Percentiles rank a stretch among this genome's conserved stretches.
Evolutionary conservation across 2,113 vertebrate genomes (phyloP).

Genomic region (Pipra filicauda): DNA sequence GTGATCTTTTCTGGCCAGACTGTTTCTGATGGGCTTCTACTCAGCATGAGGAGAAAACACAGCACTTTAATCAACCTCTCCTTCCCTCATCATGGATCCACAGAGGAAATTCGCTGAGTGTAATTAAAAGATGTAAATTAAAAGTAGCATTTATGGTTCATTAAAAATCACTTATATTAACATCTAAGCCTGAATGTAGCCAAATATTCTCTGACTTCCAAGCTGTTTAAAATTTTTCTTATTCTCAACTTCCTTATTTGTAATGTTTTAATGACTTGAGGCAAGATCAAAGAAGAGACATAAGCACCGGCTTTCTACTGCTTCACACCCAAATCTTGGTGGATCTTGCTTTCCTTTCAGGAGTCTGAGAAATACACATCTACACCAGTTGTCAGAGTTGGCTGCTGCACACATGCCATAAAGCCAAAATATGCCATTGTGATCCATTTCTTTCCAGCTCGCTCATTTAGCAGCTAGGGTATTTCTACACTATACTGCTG

Average conservation of each 20-base stretch:
- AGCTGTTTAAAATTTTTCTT: neutral
- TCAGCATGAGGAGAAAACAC: neutral
- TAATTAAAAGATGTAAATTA: slow-evolving; percentile 26
- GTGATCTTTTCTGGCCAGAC: neutral
- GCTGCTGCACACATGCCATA: neutral
- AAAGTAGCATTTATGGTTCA: slow-evolving; percentile 9
- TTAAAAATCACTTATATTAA: slow-evolving; percentile 38
- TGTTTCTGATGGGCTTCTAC: neutral
- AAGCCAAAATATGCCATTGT: neutral
- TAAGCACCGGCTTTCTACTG: neutral
- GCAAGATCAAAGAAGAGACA: neutral
- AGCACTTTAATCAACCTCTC: neutral
- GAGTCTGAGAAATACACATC: neutral
- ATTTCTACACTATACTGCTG: neutral
- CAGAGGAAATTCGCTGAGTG: neutral
- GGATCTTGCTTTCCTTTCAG: neutral
- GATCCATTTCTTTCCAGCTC: neutral
- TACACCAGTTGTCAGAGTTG: neutral
- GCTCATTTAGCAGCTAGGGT: neutral
- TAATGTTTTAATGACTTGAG: neutral
- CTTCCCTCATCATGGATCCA: neutral
- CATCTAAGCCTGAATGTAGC: neutral
- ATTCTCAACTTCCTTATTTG: neutral
- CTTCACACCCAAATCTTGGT: neutral
- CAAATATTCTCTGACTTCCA: neutral